Percentiles rank a stretch among this genome's conserved stretches.
Evolutionary conservation across 2,888 invertebrate species (phyloP).

Genomic region (Zaprionus lineosus): DNA sequence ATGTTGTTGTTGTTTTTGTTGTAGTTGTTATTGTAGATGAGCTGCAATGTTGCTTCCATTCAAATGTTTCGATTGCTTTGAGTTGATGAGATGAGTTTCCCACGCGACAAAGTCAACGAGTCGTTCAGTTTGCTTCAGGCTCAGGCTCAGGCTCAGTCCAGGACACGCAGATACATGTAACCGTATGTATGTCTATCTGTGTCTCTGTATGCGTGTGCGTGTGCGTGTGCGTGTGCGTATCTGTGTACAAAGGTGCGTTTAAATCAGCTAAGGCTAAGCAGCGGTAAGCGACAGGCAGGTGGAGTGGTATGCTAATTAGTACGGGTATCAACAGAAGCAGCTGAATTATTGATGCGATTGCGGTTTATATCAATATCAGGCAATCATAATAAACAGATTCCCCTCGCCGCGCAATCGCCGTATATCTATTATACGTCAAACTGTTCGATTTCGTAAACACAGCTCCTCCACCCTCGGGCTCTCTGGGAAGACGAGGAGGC

Average conservation of each 20-base stretch:
- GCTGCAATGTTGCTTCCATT: conserved; percentile 77
- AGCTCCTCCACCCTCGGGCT: too few species aligned
- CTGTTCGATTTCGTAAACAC: not conserved
- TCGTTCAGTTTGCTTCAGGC: not conserved
- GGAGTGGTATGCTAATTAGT: not conserved
- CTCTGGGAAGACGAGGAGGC: too few species aligned
- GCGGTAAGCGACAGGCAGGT: too few species aligned
- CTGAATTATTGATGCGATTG: not conserved
- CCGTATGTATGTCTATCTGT: too few species aligned
- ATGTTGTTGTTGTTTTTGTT: conserved; percentile 15
- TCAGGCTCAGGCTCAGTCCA: not conserved
- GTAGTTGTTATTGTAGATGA: conserved; percentile 34
- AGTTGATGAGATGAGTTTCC: conserved; percentile 10
- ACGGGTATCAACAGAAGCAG: not conserved
- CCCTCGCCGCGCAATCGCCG: not conserved
- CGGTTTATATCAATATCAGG: not conserved
- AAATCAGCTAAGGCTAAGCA: too few species aligned
- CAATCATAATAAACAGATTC: conserved; percentile 5
- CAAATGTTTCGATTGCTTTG: conserved; percentile 59
- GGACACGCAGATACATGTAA: too few species aligned
- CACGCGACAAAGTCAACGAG: too few species aligned
- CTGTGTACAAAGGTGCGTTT: too few species aligned
- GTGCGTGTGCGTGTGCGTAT: too few species aligned
- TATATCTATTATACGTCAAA: not conserved
- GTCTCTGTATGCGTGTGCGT: too few species aligned